Percentiles rank a stretch among this genome's conserved stretches.
phyloP scores from a whole-genome alignment of 2,113 vertebrate species.

The Hippolais icterina region DNA sequence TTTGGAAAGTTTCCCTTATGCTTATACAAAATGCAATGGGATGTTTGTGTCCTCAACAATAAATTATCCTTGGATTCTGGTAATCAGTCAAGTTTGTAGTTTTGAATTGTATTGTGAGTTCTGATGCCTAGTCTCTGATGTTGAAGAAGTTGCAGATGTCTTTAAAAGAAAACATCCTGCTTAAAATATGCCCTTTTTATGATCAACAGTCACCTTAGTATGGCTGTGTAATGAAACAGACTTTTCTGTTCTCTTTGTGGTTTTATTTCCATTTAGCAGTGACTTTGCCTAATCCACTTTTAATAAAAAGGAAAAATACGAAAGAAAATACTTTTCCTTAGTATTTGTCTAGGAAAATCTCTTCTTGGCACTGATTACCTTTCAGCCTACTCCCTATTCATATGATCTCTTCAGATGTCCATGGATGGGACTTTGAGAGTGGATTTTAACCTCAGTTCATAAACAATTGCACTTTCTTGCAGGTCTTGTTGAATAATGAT shows the following conservation, averaged over 20 bases:
- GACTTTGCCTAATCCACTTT: not conserved
- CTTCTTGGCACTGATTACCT: not conserved
- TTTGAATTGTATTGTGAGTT: not conserved
- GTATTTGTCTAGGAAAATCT: not conserved
- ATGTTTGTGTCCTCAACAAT: not conserved
- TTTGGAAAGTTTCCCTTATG: not conserved
- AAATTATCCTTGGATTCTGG: not conserved
- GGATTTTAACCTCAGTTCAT: not conserved
- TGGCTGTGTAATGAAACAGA: not conserved
- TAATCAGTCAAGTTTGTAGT: not conserved
- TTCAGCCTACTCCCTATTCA: not conserved
- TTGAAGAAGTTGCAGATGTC: not conserved
- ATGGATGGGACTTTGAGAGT: not conserved
- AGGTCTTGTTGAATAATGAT: not conserved
- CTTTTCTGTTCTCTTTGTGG: not conserved
- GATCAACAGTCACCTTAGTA: not conserved
- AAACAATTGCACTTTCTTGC: not conserved
- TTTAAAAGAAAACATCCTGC: not conserved
- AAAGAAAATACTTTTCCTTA: not conserved
- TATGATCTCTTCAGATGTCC: not conserved
- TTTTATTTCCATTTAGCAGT: not conserved
- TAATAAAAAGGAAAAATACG: not conserved
- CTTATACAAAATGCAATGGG: not conserved
- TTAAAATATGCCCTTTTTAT: not conserved
- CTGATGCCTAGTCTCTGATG: not conserved